These are phyloP conservation scores for Polietes domitor DNA, from an alignment of 2,888 invertebrate genomes.

Conservation along the genomic window DNA sequence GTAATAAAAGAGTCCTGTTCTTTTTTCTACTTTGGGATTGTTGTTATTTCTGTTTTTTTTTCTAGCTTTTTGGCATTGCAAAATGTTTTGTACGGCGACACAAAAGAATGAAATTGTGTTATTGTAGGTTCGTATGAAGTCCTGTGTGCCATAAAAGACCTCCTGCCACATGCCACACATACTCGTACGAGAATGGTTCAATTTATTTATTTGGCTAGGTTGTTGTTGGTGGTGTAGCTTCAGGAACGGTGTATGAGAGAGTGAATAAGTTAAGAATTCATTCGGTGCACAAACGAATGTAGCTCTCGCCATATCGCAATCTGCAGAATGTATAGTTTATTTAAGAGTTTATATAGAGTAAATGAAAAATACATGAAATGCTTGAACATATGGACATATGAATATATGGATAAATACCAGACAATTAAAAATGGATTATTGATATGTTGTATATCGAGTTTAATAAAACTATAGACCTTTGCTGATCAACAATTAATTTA, in stretches of 20 bases:
- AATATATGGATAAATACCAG: too few relatives aligned
- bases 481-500: too few relatives aligned
- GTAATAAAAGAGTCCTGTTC: slow-evolving; percentile 9
- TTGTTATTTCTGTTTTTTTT: slow-evolving; percentile 1
- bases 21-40: background rate
- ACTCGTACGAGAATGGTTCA: background rate
- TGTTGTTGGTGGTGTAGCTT: background rate
- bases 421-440: too few relatives aligned
- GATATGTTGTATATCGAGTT: too few relatives aligned
- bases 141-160: slow-evolving; percentile 7
- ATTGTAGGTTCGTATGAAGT: background rate
- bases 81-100: background rate
- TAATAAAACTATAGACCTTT: too few relatives aligned
- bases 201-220: slow-evolving; percentile 7
- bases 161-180: background rate
- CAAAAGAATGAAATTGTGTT: background rate
- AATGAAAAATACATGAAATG: too few relatives aligned
- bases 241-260: background rate
- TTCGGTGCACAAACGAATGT: background rate
- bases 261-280: slow-evolving; percentile 5
- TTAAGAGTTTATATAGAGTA: too few relatives aligned
- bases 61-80: background rate
- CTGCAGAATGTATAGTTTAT: background rate
- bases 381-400: too few relatives aligned
- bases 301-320: background rate